Conservation (phyloP, 2,888 invertebrate species). For the Suillia variegata region DNA sequence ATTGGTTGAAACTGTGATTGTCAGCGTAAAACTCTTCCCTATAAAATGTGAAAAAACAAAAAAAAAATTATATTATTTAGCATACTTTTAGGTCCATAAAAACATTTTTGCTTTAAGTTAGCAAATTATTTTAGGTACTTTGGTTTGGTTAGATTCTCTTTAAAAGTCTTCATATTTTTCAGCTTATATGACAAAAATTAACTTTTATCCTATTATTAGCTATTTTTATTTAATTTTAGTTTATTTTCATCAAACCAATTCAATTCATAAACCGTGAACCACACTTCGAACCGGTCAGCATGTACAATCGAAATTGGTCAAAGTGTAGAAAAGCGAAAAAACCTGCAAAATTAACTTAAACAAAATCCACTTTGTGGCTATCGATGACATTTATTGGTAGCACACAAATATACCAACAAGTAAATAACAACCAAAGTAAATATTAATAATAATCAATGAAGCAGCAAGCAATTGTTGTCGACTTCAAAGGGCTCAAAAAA, state of each 20-base stretch:
- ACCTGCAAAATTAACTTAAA: constrained; percentile 29
- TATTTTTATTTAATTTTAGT: too few relatives aligned
- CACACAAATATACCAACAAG: constrained; percentile 18
- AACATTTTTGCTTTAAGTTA: not conserved
- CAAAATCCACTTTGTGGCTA: constrained; percentile 28
- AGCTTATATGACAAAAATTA: too few relatives aligned
- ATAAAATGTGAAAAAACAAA: constrained; percentile 52
- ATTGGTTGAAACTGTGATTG: constrained; percentile 90
- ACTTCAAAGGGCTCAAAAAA: constrained; percentile 27
- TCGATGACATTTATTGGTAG: constrained; percentile 24
- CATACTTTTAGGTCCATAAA: not conserved
- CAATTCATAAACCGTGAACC: too few relatives aligned
- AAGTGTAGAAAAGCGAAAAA: too few relatives aligned
- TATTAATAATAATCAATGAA: constrained; percentile 23
- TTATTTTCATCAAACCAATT: too few relatives aligned
- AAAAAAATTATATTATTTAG: not conserved
- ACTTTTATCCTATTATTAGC: too few relatives aligned
- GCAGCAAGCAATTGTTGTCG: constrained; percentile 24
- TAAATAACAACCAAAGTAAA: constrained; percentile 17
- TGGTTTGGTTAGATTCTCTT: too few relatives aligned
- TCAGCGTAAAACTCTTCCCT: constrained; percentile 98
- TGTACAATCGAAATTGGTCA: too few relatives aligned
- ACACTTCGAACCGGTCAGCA: too few relatives aligned
- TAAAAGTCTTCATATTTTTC: too few relatives aligned
- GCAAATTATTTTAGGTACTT: not conserved